A percentile compares a stretch with the other conserved stretches of the same genome.
Evolutionary conservation across 2,888 invertebrate species (phyloP).

Genomic region (Salpingus planirostris): DNA sequence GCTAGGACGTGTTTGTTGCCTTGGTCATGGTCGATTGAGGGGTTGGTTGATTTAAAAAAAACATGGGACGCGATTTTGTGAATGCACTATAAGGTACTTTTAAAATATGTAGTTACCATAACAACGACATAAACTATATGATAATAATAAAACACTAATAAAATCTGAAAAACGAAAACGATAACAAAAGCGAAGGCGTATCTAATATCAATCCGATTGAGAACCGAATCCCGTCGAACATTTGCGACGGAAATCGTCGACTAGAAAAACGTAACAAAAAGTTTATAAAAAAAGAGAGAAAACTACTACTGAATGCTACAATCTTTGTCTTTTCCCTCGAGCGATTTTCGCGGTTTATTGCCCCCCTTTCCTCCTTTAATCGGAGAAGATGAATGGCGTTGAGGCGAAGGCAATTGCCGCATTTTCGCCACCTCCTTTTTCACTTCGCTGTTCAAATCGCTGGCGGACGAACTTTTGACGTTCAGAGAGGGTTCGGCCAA

Average conservation of each 20-base stretch:
- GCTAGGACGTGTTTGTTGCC: too few species aligned
- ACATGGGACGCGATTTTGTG: too few species aligned
- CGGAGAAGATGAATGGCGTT: too few species aligned
- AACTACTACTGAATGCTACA: conserved; percentile 33
- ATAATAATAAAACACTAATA: too few species aligned
- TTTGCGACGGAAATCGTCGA: conserved; percentile 28
- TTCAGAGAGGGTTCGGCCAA: conserved; percentile 5
- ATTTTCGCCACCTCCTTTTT: conserved; percentile 26
- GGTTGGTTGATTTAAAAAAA: too few species aligned
- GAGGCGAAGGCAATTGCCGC: too few species aligned
- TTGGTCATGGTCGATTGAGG: too few species aligned
- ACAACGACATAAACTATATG: too few species aligned
- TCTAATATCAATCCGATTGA: conserved; percentile 2
- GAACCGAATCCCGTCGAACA: conserved; percentile 20
- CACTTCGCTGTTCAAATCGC: conserved; percentile 17
- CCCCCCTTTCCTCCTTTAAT: conserved; percentile 4
- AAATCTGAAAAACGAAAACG: too few species aligned
- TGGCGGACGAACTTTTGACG: conserved; percentile 19
- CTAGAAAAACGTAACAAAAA: conserved; percentile 17
- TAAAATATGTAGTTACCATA: too few species aligned
- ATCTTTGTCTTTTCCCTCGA: conserved; percentile 30
- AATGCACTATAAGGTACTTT: too few species aligned
- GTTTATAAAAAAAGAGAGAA: conserved; percentile 22
- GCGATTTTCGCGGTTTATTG: conserved; percentile 12
- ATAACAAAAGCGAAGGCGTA: too few species aligned